Conservation (phyloP, 2,113 vertebrate genomes). For the Calidris pugnax region DNA sequence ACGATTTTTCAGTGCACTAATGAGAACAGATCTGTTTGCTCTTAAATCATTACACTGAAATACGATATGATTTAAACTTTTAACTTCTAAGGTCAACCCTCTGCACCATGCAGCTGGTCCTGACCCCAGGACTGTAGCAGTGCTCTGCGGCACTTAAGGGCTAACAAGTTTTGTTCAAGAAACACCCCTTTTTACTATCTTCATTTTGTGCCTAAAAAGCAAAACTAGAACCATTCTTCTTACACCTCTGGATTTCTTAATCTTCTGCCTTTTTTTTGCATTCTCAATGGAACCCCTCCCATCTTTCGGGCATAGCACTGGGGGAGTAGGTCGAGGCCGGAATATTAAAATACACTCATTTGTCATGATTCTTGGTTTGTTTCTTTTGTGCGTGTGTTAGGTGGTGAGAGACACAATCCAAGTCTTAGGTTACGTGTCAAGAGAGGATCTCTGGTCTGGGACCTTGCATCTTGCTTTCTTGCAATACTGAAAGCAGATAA, state of each 20-base stretch:
- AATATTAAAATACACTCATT: not conserved
- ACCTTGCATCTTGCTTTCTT: not conserved
- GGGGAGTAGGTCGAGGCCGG: not conserved
- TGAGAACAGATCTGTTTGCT: conserved; percentile 30
- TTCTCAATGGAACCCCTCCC: not conserved
- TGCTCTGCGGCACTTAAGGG: not conserved
- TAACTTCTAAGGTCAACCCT: not conserved
- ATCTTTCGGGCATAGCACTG: not conserved
- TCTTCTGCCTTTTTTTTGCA: not conserved
- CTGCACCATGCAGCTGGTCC: not conserved
- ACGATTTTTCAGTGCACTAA: conserved; percentile 11
- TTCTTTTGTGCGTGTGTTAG: not conserved
- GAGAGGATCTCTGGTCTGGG: not conserved
- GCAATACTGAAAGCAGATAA: not conserved
- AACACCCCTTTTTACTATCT: not conserved
- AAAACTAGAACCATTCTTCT: not conserved
- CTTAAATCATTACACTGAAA: conserved; percentile 45
- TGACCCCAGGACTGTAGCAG: not conserved
- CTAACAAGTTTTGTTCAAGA: not conserved
- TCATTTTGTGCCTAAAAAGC: not conserved
- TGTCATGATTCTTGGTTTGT: not conserved
- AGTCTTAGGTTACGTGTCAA: not conserved
- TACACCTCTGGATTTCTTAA: not conserved
- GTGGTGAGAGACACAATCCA: not conserved
- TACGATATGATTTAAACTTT: conserved; percentile 10